Base-by-base conservation (phyloP, 2,888 invertebrate species). In the Sepioteuthis lessoniana region DNA sequence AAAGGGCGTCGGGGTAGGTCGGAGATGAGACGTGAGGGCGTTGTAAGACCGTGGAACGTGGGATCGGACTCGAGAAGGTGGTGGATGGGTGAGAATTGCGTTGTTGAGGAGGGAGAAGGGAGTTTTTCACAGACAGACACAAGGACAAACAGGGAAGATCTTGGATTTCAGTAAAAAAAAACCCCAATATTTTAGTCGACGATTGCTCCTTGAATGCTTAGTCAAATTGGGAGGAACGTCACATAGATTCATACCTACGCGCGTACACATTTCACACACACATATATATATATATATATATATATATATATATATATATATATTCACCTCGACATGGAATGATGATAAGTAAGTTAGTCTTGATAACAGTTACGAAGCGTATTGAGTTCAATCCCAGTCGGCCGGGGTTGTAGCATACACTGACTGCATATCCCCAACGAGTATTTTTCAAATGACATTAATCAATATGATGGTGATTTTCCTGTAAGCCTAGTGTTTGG, bases 11-110 rank as follows among this genome's bases (percentile, higher is more conserved):
- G n/a, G 1, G 13, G 2, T 16, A 8, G 35, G 2, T 0, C 8
- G 76, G n/a, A 76, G 76, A 76, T 76, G 76, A 76, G 76, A 76
- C 76, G n/a, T 76, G 76, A 76, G 76, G 76, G 76, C 76, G 76
- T 76, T 76, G n/a, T 35, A n/a, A 76, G n/a, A 76, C 76, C 76
- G 76, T 76, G 31, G 76, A 76, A 76, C 31, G n/a, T 76, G 16
- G 76, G 76, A 76, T 76, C 35, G 76, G 76, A 76, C 76, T 16
- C 35, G n/a, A 76, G 35, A 16, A 55, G 25, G 21, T 4, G 25
- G 25, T 21, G 42, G 42, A 42, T 42, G 42, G 42, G 8, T 4
- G 60, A 25, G 76, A 16, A 16, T n/a, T n/a, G n/a, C n/a, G n/a
- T n/a, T n/a, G n/a, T n/a, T n/a, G 76, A 16, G n/a, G 16, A 13